phyloP scores from a whole-genome alignment of 2,797 vertebrate genomes.

The Pangasius sanitwongsei region DNA sequence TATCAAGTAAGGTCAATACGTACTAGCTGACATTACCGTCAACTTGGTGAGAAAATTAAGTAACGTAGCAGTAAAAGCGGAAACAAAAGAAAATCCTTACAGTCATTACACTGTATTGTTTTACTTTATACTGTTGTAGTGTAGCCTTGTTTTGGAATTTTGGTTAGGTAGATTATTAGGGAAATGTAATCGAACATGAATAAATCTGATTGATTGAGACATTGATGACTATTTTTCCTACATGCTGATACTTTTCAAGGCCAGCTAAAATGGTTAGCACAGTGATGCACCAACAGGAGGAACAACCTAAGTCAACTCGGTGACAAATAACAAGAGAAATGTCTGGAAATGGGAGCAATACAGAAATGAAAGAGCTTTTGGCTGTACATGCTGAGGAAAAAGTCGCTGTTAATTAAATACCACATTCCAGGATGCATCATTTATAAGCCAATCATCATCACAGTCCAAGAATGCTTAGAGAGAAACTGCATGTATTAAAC shows the following conservation, averaged over 20 bases:
- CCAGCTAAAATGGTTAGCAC: neutral
- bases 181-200: neutral
- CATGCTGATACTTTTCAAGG: neutral
- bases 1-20: neutral
- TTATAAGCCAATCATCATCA: neutral
- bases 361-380: neutral
- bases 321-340: neutral
- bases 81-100: neutral
- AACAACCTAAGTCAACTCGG: neutral
- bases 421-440: neutral
- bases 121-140: neutral
- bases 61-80: neutral
- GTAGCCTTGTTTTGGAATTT: neutral
- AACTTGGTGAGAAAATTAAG: neutral
- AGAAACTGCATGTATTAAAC: neutral
- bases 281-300: neutral
- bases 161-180: neutral
- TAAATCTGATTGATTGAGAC: neutral
- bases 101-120: neutral
- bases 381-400: neutral
- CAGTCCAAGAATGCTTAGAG: neutral
- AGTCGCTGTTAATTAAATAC: neutral
- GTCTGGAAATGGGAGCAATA: neutral
- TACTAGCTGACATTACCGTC: neutral
- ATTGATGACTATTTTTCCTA: neutral